Base-by-base conservation (phyloP, 2,113 vertebrate species). In the Paraplagusia blochii region DNA sequence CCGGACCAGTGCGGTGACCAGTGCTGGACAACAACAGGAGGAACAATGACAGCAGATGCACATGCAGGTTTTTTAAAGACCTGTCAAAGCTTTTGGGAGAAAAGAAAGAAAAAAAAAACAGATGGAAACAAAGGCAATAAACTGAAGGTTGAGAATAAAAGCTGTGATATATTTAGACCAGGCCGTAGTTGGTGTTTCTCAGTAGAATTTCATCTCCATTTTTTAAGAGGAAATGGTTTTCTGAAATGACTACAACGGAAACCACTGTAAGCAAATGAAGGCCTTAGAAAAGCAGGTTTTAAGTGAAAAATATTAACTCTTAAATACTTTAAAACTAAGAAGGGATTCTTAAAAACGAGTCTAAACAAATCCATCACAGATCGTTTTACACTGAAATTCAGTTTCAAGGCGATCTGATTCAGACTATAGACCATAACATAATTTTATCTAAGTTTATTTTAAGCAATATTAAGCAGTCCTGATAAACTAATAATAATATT, bases 81-180 rank as follows among this genome's bases (percentile, higher is more conserved):
- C 22, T 55, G 7, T 34, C 35, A 45, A n/a, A 43, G 3, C 34
- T 50, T 33, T 40, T 34, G 47, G 7, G 44, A 58, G 18, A 35
- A 53, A 7, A 39, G 51, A 15, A 47, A 22, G n/a, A 22, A 33
- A 33, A 48, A 67, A 59, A 60, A 71, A 2, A 2, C 22, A 53
- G 42, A 68, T 38, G 15, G 15, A 49, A 65, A 72, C 72, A 85
- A 79, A 74, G 53, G 71, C 54, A 56, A 76, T 70, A 72, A 72
- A 80, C 9, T 11, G 11, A 50, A 65, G 8, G 18, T 0, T 51
- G 29, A 17, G 43, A 43, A 74, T 52, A 58, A 72, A 77, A 63
- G 35, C 8, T 12, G 44, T 5, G 42, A 53, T 59, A 40, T 59
- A 33, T 79, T 81, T 55, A 70, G 68, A 79, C 13, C 64, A 58